phyloP scores from a whole-genome alignment of 37 sponge, comb jelly and placozoan genomes.

The Theonella swinhoei region DNA sequence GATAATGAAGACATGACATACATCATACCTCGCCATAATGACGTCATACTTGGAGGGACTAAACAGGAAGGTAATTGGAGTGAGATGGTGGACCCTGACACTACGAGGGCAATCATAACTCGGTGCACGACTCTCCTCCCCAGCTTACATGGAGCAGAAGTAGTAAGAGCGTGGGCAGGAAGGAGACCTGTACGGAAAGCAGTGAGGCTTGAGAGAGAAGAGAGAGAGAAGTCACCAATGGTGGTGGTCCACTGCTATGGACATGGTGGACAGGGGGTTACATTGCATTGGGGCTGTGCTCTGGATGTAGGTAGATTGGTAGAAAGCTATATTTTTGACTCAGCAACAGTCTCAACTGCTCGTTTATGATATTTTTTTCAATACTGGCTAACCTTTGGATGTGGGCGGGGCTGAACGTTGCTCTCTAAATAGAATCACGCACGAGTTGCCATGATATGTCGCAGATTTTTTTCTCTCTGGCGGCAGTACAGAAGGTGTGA shows the following conservation, averaged over 20 bases:
- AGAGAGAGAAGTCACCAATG: background rate
- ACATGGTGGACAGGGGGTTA: constrained; percentile 75
- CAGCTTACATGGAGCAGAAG: constrained; percentile 42
- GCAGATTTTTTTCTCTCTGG: no score
- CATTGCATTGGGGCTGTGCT: constrained; percentile 83
- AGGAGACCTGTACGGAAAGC: constrained; percentile 61
- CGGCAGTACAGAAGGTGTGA: background rate
- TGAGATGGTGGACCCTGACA: constrained; percentile 14
- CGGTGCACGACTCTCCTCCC: constrained; percentile 38
- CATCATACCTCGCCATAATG: constrained; percentile 49
- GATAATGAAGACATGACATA: background rate
- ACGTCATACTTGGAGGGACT: constrained; percentile 66
- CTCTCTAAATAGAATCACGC: background rate
- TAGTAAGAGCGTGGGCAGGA: constrained; percentile 61
- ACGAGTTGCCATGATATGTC: background rate
- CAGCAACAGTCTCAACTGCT: no score
- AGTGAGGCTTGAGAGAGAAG: constrained; percentile 67
- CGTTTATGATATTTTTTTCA: no score
- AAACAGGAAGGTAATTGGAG: constrained; percentile 20
- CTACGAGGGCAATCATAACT: constrained; percentile 13
- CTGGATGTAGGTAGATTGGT: constrained; percentile 22
- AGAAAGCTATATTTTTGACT: no score
- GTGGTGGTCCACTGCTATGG: constrained; percentile 82
- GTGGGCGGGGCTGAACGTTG: background rate
- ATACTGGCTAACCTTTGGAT: no score